Evolutionary conservation across 2,888 invertebrate genomes (phyloP).

Genomic region (Beris chalybata): DNA sequence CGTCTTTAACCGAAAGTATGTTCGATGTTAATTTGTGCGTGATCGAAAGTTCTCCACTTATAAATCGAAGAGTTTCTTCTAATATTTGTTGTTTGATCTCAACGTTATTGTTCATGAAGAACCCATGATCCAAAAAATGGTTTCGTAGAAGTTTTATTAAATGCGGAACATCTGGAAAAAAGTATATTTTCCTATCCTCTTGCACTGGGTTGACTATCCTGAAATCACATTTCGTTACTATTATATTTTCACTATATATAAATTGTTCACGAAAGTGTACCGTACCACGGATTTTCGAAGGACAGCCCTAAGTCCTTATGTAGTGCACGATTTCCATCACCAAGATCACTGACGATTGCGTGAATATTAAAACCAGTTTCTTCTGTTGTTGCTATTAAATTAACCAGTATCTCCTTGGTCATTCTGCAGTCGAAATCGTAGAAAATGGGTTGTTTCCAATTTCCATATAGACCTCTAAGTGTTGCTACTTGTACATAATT

Average conservation of each 20-base stretch:
- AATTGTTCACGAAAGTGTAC: too few relatives aligned
- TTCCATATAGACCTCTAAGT: conserved; percentile 34
- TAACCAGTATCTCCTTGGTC: conserved; percentile 21
- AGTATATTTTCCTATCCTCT: background rate
- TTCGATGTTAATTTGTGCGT: background rate
- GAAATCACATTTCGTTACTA: too few relatives aligned
- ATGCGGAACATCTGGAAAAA: conserved; percentile 25
- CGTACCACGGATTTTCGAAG: too few relatives aligned
- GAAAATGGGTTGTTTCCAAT: conserved; percentile 38
- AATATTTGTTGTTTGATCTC: background rate
- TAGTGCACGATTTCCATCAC: background rate
- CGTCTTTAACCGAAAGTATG: background rate
- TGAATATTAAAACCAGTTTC: background rate
- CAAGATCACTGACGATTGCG: background rate
- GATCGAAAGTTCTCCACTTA: too few relatives aligned
- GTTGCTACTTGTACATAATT: conserved; percentile 28
- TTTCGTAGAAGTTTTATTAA: conserved; percentile 25
- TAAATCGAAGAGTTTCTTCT: too few relatives aligned
- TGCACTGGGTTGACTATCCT: too few relatives aligned
- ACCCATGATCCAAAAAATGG: too few relatives aligned
- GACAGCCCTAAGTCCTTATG: too few relatives aligned
- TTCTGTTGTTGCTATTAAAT: conserved; percentile 21
- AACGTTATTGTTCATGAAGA: too few relatives aligned
- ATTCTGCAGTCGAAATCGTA: conserved; percentile 38
- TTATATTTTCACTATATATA: too few relatives aligned